phyloP scores from a whole-genome alignment of 1,140 invertebrate species.

The Drosophila obscura region DNA sequence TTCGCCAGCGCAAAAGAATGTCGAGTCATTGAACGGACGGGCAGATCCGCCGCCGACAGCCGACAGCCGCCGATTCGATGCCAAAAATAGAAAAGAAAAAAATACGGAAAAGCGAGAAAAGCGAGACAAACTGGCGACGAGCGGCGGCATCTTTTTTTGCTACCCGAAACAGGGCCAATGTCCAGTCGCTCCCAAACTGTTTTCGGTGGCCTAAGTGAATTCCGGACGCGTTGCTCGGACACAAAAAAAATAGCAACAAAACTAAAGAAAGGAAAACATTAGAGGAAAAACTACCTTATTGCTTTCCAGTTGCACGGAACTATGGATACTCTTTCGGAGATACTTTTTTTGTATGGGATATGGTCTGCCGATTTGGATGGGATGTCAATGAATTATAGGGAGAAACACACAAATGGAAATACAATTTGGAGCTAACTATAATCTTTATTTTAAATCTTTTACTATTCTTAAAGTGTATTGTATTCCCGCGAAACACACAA shows the following conservation, averaged over 20 bases:
- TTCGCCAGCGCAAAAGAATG: conserved; percentile 19
- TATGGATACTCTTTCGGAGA: too few species aligned
- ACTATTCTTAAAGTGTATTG: neutral
- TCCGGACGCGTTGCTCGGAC: conserved; percentile 29
- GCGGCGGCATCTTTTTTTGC: conserved; percentile 1
- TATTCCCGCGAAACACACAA: conserved; percentile 3
- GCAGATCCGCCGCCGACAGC: neutral
- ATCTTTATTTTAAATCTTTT: too few species aligned
- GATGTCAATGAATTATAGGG: too few species aligned
- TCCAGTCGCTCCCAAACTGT: conserved; percentile 24
- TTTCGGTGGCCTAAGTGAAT: conserved; percentile 41
- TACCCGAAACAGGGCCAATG: conserved; percentile 29
- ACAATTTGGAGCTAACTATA: too few species aligned
- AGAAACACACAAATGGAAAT: too few species aligned
- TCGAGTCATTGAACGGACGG: conserved; percentile 69
- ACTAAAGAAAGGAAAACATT: conserved; percentile 38
- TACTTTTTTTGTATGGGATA: too few species aligned
- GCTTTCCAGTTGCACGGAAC: too few species aligned
- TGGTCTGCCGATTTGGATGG: too few species aligned
- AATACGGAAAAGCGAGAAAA: neutral
- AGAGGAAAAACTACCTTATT: neutral
- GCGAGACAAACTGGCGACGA: conserved; percentile 23
- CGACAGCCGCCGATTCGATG: neutral
- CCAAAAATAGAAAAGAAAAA: conserved; percentile 33
- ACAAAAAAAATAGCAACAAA: conserved; percentile 15